phyloP scores from a whole-genome alignment of 2,888 invertebrate genomes.

The Frankliniella fusca region DNA sequence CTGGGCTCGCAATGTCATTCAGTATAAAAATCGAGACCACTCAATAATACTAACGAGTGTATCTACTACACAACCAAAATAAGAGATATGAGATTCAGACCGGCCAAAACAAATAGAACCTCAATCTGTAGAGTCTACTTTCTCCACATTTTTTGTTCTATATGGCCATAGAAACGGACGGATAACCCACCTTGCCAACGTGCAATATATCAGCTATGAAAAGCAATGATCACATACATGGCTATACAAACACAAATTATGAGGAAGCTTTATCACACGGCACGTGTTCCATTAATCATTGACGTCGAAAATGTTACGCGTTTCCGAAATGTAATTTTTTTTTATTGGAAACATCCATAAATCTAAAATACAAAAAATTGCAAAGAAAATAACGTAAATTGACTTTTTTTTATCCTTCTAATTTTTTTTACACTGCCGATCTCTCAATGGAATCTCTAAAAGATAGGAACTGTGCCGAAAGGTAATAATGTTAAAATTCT shows the following conservation, averaged over 20 bases:
- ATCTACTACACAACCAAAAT: neutral
- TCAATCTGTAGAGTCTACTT: neutral
- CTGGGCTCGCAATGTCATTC: neutral
- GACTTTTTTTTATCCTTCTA: neutral
- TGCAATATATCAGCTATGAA: too few relatives aligned
- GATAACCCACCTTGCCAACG: neutral
- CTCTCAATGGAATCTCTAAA: neutral
- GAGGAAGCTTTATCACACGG: neutral
- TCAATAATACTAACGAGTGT: neutral
- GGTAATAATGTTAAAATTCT: neutral
- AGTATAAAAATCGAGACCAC: neutral
- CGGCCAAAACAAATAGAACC: too few relatives aligned
- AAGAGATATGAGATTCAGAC: neutral
- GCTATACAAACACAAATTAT: neutral
- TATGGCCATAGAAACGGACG: neutral
- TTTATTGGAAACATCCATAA: neutral
- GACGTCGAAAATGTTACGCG: neutral
- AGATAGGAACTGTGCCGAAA: constrained; percentile 22
- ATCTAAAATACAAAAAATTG: neutral
- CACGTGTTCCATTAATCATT: neutral
- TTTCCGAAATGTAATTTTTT: neutral
- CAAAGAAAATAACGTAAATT: neutral
- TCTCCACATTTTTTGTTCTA: neutral
- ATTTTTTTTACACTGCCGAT: neutral
- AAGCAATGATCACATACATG: neutral